These are phyloP conservation scores for Bacillus rossius DNA, from an alignment of 1,140 invertebrate genomes.

Conservation along the genomic window DNA sequence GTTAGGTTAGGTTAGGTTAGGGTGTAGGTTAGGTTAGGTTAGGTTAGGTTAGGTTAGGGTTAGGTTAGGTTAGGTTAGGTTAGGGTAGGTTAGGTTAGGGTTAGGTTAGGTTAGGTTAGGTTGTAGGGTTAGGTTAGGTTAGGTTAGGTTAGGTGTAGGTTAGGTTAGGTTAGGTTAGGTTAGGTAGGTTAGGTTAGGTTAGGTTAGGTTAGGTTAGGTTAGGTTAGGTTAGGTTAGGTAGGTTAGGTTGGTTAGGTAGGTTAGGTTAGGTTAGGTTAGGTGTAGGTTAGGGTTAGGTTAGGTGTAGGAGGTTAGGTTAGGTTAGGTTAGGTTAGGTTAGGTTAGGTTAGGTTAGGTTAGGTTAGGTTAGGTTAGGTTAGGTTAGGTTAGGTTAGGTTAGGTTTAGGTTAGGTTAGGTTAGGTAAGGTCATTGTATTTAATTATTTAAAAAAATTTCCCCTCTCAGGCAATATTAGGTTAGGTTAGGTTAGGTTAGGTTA, in stretches of 20 bases:
- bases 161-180: slow-evolving; percentile 26
- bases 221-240: slow-evolving; percentile 28
- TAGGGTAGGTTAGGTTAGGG: slow-evolving; percentile 14
- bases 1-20: slow-evolving; percentile 28
- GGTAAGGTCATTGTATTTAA: slow-evolving; percentile 24
- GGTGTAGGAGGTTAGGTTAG: slow-evolving; percentile 27
- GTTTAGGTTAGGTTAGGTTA: slow-evolving; percentile 3
- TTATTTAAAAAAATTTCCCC: slow-evolving; percentile 23
- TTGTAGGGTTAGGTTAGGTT: slow-evolving; percentile 18
- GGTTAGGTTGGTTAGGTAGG: slow-evolving; percentile 23
- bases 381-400: slow-evolving; percentile 27
- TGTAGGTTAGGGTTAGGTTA: slow-evolving; percentile 10
- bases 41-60: not conserved
- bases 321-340: slow-evolving; percentile 27
- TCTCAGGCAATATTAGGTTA: slow-evolving; percentile 19
- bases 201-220: slow-evolving; percentile 28
- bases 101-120: too few species aligned
- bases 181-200: slow-evolving; percentile 26
- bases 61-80: slow-evolving; percentile 13
- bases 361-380: slow-evolving; percentile 29
- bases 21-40: slow-evolving; percentile 10
- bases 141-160: slow-evolving; percentile 24
- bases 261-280: too few species aligned
- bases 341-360: slow-evolving; percentile 30
- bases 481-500: slow-evolving; percentile 22